Base-by-base conservation (phyloP, 2,888 invertebrate genomes). In the Tenthredo scrophulariae region DNA sequence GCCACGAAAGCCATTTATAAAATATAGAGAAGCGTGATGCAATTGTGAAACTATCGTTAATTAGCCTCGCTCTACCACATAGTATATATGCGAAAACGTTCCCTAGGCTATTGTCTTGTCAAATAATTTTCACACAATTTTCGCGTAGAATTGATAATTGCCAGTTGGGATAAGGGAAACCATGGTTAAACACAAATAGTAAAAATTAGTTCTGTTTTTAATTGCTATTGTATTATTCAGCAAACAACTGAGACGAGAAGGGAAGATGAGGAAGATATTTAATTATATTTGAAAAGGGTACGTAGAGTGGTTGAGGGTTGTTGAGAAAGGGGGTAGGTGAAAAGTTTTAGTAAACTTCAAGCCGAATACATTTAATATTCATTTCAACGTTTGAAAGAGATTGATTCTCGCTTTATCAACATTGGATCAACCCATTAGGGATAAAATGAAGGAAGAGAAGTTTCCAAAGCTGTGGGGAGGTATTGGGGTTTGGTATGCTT, bases 381-480 rank as follows among this genome's bases (percentile, higher is more conserved):
- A 79, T 79, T 62, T 40, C 33, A 62, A 79, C 62, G 58, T 62
- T 79, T 62, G 79, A 79, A 79, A 79, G 54, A 54, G 54, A 58
- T 79, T 58, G 79, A 79, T 79, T 79, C 79, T 79, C 79, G 62
- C 79, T 58, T 79, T 62, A 79, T 79, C 79, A 37, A 40, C 79
- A 40, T 54, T 58, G 54, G 79, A 79, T 79, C 79, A 79, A 79
- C 26, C 79, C 79, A 62, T 58, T 58, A 79, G 58, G n/a, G 37
- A 33, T 22, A 54, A 22, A 58, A 40, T 37, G 79, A 29, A 77
- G n/a, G 77, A 50, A 67, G n/a, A 29, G 75, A 77, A 50, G 13
- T 50, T 74, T 15, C n/a, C 43, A 40, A 74, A 74, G 50, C 15
- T 15, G 46, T 29, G 46, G 18, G 29, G 29, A 50, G n/a, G 75